Evolutionary conservation across 1,140 invertebrate species (phyloP), one percentile per base, ranked within the genome.

Genomic region (Nixonia krombeini): DNA sequence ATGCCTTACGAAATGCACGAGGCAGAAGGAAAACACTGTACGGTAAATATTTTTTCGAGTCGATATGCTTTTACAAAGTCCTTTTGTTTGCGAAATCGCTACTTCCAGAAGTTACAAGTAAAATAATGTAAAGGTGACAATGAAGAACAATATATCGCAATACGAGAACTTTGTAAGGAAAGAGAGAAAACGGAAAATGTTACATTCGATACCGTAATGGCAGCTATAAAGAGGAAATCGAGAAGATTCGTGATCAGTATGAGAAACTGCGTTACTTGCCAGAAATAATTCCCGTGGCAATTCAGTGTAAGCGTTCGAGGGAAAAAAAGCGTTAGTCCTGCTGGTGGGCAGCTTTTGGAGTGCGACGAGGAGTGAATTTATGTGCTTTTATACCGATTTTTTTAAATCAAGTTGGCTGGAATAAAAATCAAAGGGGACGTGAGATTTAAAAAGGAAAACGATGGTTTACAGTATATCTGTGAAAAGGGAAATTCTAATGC

Each of bases 321-420:
- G 41, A 53, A 37, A 69, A n/a, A 69, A 70, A 70, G 61, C 55
- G 53, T 59, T 46, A 70, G 67, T 63, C 67, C 59, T 70, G 67
- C 65, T 69, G 65, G 65, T 62, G 58, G 67, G 67, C 59, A 70
- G 66, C 66, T 70, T 70, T 69, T 64, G 47, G 31, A 59, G 40
- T 59, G 66, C 42, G 53, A 63, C 55, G 56, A 56, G 55, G 52
- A 62, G 38, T 47, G 45, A 69, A 69, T 57, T 55, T 16, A 33
- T 63, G 25, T 59, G 53, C 55, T 57, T 62, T 68, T 58, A 69
- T 69, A 57, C 58, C 49, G 45, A 62, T 69, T 62, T 57, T 62
- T 28, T 23, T 29, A 40, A n/a, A 28, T 45, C 42, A 49, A 62
- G 42, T 53, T 33, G 44, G 37, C 46, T 44, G 44, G 44, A 42